Evolutionary conservation across 2,797 vertebrate species (phyloP).

Genomic region (Hephaestus fuliginosus): DNA sequence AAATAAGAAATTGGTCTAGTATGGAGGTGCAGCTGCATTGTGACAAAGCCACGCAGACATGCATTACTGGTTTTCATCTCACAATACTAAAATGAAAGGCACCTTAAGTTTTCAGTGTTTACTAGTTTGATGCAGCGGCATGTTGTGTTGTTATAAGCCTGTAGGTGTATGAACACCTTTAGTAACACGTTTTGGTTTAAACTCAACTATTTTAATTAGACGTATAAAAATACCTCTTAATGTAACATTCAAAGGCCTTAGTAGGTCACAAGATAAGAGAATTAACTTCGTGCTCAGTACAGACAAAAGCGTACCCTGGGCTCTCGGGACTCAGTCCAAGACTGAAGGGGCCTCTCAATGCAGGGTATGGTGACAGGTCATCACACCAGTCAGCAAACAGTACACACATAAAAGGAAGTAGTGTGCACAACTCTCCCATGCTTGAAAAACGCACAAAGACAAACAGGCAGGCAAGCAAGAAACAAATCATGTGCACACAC

Average conservation of each 20-base stretch:
- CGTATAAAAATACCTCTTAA: not conserved
- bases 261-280: slow-evolving; percentile 31
- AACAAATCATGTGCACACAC: not conserved
- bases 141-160: not conserved
- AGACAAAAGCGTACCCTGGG: slow-evolving; percentile 21
- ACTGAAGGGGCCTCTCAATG: slow-evolving; percentile 7
- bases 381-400: slow-evolving; percentile 58
- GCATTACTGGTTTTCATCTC: not conserved
- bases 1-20: slow-evolving; percentile 2
- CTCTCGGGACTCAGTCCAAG: slow-evolving; percentile 41
- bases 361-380: slow-evolving; percentile 56
- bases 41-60: not conserved
- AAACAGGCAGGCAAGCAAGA: slow-evolving; percentile 36
- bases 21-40: slow-evolving; percentile 23
- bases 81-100: not conserved
- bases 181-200: not conserved
- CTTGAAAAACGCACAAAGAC: slow-evolving; percentile 41
- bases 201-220: not conserved
- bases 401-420: slow-evolving; percentile 47
- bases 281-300: slow-evolving; percentile 17
- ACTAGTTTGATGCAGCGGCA: too few relatives aligned
- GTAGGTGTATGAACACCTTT: not conserved
- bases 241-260: not conserved
- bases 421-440: slow-evolving; percentile 34
- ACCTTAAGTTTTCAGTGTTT: not conserved